A percentile compares a stretch with the other conserved stretches of the same genome.
These are phyloP conservation scores for Arrhopalites spinosus DNA, from an alignment of 2,888 invertebrate species.

Conservation along the genomic window DNA sequence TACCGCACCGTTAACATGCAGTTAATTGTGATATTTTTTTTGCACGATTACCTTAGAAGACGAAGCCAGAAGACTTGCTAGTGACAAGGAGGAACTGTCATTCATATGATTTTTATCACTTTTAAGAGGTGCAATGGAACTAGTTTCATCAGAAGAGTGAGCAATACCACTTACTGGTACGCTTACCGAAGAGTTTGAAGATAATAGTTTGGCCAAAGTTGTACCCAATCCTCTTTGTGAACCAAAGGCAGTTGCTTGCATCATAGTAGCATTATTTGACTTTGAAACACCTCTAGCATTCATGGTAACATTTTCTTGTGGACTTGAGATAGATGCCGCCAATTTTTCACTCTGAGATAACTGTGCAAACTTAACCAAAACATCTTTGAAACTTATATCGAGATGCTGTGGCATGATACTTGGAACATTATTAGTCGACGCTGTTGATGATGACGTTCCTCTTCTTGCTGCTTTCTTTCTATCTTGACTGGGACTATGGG, in stretches of 20 bases:
- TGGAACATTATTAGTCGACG: background rate
- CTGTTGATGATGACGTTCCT: background rate
- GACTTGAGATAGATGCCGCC: background rate
- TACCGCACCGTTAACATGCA: too few species aligned
- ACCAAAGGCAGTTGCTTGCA: constrained; percentile 22
- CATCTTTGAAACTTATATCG: constrained; percentile 61
- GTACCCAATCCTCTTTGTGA: constrained; percentile 37
- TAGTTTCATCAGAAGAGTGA: constrained; percentile 9
- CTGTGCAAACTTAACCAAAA: constrained; percentile 75
- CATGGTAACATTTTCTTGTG: constrained; percentile 21
- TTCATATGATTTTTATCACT: constrained; percentile 21
- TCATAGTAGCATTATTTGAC: constrained; percentile 31
- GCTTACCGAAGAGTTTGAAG: constrained; percentile 44
- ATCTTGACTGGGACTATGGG: background rate
- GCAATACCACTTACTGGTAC: constrained; percentile 16
- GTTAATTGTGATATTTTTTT: too few species aligned
- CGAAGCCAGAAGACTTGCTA: constrained; percentile 63
- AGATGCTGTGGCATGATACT: constrained; percentile 25
- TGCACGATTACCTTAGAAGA: constrained; percentile 60
- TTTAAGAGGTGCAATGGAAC: constrained; percentile 33
- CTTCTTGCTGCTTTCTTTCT: background rate
- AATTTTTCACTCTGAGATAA: constrained; percentile 60
- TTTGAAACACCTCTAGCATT: constrained; percentile 25
- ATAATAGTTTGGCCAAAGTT: constrained; percentile 51
- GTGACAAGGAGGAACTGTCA: constrained; percentile 57